phyloP scores from a whole-genome alignment of 2,797 vertebrate genomes.

The Smutsia temminckii region DNA sequence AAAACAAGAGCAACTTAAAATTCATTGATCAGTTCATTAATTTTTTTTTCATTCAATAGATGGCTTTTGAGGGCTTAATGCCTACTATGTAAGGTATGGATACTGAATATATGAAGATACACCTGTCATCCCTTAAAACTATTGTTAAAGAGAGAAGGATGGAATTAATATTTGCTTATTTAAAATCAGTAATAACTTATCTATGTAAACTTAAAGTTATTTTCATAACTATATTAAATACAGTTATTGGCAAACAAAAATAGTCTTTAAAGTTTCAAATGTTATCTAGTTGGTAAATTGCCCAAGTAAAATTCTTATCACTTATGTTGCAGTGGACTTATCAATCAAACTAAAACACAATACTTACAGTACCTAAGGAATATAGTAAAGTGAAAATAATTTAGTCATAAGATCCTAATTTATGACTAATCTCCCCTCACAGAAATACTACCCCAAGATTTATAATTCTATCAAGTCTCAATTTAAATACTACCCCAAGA shows the following conservation, averaged over 20 bases:
- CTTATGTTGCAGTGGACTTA: neutral
- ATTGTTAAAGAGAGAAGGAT: neutral
- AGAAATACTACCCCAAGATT: neutral
- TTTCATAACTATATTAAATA: conserved; percentile 10
- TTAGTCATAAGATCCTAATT: neutral
- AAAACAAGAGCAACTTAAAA: neutral
- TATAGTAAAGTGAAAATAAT: neutral
- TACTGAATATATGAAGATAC: neutral
- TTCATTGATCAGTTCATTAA: neutral
- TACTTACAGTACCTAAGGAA: neutral
- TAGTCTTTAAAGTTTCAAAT: neutral
- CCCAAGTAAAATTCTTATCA: neutral
- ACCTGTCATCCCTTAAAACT: neutral
- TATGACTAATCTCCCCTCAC: neutral
- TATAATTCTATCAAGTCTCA: neutral
- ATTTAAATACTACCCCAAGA: neutral
- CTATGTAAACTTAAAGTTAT: neutral
- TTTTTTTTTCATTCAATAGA: neutral
- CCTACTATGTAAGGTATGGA: neutral
- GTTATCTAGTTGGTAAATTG: neutral
- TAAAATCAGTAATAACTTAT: conserved; percentile 12
- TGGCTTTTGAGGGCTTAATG: neutral
- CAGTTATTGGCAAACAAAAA: neutral
- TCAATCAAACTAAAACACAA: neutral
- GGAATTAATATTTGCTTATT: conserved; percentile 8